These are phyloP conservation scores for Ivindomyrus marchei DNA, from an alignment of 2,113 vertebrate species.

Conservation along the genomic window DNA sequence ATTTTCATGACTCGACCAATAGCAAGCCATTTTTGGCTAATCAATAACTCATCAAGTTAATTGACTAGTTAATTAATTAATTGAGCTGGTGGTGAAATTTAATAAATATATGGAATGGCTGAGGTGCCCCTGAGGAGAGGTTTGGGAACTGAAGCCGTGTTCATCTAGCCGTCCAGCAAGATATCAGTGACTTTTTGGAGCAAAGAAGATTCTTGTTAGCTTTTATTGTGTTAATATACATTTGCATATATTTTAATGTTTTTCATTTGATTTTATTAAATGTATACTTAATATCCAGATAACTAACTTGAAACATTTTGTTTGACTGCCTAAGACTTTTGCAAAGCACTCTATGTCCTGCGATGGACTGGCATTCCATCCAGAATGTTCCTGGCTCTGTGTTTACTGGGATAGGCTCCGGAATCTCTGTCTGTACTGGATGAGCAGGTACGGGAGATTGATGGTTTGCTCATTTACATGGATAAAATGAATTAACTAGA, in stretches of 20 bases:
- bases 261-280: not conserved
- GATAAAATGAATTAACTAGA: not conserved
- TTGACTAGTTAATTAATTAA: not conserved
- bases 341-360: not conserved
- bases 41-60: not conserved
- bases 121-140: not conserved
- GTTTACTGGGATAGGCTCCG: not conserved
- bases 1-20: not conserved
- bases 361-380: not conserved
- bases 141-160: not conserved
- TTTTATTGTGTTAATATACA: not conserved
- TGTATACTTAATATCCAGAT: not conserved
- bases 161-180: not conserved
- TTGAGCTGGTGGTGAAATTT: not conserved
- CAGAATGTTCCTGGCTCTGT: not conserved
- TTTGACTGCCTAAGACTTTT: not conserved
- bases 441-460: not conserved
- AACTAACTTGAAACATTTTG: not conserved
- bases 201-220: not conserved
- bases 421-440: not conserved
- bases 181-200: not conserved
- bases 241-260: not conserved
- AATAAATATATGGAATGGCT: not conserved
- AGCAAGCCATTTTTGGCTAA: not conserved
- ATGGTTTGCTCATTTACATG: not conserved